phyloP scores from a whole-genome alignment of 2,888 invertebrate genomes.

The Myopa tessellatipennis region DNA sequence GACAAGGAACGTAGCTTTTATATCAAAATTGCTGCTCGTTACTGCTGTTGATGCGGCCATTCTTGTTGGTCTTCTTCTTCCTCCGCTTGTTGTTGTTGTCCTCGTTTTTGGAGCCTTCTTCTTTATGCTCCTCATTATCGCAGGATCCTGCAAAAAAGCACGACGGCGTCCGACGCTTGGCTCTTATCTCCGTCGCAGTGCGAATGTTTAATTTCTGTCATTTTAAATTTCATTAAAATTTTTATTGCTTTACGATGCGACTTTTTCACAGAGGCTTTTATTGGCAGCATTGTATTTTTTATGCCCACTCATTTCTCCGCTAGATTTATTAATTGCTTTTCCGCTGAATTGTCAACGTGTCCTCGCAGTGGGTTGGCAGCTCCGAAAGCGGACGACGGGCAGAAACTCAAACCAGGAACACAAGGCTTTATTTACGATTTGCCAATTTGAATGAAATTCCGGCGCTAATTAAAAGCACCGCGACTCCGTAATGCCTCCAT shows the following conservation, averaged over 20 bases:
- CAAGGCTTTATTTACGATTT: constrained; percentile 8
- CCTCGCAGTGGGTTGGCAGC: neutral
- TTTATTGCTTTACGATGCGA: constrained; percentile 17
- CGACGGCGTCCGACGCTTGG: neutral
- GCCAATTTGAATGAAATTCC: constrained; percentile 14
- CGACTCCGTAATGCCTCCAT: neutral
- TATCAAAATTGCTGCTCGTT: neutral
- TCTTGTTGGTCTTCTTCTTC: neutral
- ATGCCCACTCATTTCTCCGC: neutral
- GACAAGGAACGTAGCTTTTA: neutral
- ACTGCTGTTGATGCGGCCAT: neutral
- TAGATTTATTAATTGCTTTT: constrained; percentile 31
- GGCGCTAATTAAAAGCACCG: constrained; percentile 18
- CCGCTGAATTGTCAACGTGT: constrained; percentile 27
- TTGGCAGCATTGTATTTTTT: constrained; percentile 4
- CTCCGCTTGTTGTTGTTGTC: neutral
- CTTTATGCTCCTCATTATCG: constrained; percentile 12
- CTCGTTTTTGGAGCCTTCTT: neutral
- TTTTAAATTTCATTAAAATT: constrained; percentile 33
- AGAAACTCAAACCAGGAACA: neutral
- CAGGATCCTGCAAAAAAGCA: neutral
- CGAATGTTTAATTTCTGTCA: constrained; percentile 30
- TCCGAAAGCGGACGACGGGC: neutral
- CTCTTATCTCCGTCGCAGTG: neutral
- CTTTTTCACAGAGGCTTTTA: constrained; percentile 3